phyloP scores from a whole-genome alignment of 2,888 invertebrate genomes.

The Tribolium freemani region DNA sequence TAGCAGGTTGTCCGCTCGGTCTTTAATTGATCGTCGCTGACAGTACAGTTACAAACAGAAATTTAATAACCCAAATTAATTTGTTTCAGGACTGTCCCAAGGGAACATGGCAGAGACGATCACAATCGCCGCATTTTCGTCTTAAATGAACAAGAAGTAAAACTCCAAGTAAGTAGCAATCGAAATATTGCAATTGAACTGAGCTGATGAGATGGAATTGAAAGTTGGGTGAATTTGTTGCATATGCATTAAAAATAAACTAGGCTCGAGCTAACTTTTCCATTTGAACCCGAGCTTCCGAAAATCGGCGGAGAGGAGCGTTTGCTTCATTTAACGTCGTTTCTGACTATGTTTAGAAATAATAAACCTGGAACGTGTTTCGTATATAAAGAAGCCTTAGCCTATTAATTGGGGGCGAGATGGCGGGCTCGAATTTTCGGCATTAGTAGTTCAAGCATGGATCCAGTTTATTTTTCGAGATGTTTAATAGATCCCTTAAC shows the following conservation, averaged over 20 bases:
- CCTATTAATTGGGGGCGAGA: slow-evolving; percentile 51
- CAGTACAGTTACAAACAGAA: slow-evolving; percentile 20
- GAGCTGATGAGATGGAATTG: neutral
- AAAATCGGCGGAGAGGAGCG: slow-evolving; percentile 29
- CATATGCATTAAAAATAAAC: slow-evolving; percentile 7
- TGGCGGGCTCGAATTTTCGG: slow-evolving; percentile 17
- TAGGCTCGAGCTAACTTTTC: neutral
- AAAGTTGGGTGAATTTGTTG: neutral
- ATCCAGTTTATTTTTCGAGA: slow-evolving; percentile 42
- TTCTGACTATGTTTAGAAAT: slow-evolving; percentile 50
- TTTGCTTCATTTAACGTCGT: slow-evolving; percentile 46
- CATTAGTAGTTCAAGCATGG: slow-evolving; percentile 42
- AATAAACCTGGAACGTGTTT: slow-evolving; percentile 53
- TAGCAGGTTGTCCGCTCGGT: neutral
- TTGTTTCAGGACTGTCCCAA: slow-evolving; percentile 21
- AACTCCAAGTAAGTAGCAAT: slow-evolving; percentile 27
- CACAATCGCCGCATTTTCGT: neutral
- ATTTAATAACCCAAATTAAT: slow-evolving; percentile 16
- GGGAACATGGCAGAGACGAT: slow-evolving; percentile 14
- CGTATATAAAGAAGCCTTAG: slow-evolving; percentile 48
- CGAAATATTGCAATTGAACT: neutral
- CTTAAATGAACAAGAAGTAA: slow-evolving; percentile 31
- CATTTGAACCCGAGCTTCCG: slow-evolving; percentile 6
- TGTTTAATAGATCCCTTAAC: slow-evolving; percentile 41
- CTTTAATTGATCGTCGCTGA: neutral